A percentile compares a stretch with the other conserved stretches of the same genome.
phyloP scores from a whole-genome alignment of 2,113 vertebrate species.

The Scartelaos histophorus region DNA sequence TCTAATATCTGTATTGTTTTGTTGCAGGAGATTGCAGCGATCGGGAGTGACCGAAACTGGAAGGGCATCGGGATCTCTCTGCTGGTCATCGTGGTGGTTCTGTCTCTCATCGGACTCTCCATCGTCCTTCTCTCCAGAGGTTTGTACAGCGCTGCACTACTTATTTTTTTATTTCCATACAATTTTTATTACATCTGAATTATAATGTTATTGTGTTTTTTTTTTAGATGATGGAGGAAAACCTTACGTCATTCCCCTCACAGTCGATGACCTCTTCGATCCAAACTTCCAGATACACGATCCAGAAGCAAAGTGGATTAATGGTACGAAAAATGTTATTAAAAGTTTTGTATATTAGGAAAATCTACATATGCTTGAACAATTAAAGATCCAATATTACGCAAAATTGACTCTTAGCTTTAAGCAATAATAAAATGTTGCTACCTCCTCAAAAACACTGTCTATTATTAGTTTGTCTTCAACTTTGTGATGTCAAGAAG shows the following conservation, averaged over 20 bases:
- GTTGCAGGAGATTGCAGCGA: constrained; percentile 82
- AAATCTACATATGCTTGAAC: no score
- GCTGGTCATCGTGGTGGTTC: constrained; percentile 89
- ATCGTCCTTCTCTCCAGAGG: constrained; percentile 94
- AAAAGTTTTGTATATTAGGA: not conserved
- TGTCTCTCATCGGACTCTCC: constrained; percentile 91
- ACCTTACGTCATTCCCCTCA: constrained; percentile 80
- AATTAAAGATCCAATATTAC: no score
- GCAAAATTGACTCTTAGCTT: no score
- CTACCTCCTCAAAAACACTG: no score
- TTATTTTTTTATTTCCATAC: not conserved
- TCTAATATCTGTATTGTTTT: not conserved
- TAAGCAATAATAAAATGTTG: no score
- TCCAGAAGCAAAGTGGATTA: constrained; percentile 89
- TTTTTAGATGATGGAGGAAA: constrained; percentile 82
- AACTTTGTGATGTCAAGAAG: no score
- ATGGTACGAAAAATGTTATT: constrained; percentile 73
- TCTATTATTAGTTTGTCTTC: no score
- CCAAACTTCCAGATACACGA: constrained; percentile 84
- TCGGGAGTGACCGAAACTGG: constrained; percentile 90
- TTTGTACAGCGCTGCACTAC: constrained; percentile 28
- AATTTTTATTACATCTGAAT: not conserved
- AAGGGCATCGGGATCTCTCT: constrained; percentile 95
- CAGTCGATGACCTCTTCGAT: constrained; percentile 89
- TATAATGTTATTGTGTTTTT: not conserved